Evolutionary conservation across 2,888 invertebrate genomes (phyloP).

Genomic region (Acanthoscelides obtectus): DNA sequence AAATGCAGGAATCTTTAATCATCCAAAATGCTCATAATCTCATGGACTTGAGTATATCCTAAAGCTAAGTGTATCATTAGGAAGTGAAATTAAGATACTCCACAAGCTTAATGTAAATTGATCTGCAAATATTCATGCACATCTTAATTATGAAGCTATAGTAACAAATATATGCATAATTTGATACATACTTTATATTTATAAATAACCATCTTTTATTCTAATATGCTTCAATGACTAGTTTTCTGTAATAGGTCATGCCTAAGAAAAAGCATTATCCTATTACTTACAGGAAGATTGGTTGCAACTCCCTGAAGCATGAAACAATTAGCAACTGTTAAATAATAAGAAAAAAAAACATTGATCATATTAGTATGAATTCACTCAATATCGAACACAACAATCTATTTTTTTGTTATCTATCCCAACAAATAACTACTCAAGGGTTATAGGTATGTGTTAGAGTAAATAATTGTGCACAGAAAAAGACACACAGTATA

Average conservation of each 20-base stretch:
- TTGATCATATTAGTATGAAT: background rate
- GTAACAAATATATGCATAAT: too few relatives aligned
- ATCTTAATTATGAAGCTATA: too few relatives aligned
- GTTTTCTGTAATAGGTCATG: constrained; percentile 3
- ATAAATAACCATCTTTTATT: too few relatives aligned
- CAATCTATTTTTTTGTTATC: background rate
- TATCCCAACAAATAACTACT: background rate
- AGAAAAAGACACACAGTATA: constrained; percentile 12
- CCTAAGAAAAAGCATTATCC: constrained; percentile 8
- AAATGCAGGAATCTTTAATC: too few relatives aligned
- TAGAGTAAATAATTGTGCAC: constrained; percentile 9
- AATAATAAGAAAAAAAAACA: constrained; percentile 1
- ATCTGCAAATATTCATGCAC: too few relatives aligned
- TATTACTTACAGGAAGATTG: constrained; percentile 48
- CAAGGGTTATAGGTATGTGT: background rate
- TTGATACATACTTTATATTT: too few relatives aligned
- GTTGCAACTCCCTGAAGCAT: constrained; percentile 45
- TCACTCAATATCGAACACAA: background rate
- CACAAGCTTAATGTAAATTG: too few relatives aligned
- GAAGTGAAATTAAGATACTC: too few relatives aligned
- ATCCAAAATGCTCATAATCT: too few relatives aligned
- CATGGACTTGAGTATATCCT: too few relatives aligned
- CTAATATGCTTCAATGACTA: background rate
- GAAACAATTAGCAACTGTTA: constrained; percentile 11
- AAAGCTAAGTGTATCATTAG: too few relatives aligned